Evolutionary conservation across 2,888 invertebrate genomes (phyloP), one percentile per base, ranked within the genome.

Genomic region (Priocnemis perturbator): DNA sequence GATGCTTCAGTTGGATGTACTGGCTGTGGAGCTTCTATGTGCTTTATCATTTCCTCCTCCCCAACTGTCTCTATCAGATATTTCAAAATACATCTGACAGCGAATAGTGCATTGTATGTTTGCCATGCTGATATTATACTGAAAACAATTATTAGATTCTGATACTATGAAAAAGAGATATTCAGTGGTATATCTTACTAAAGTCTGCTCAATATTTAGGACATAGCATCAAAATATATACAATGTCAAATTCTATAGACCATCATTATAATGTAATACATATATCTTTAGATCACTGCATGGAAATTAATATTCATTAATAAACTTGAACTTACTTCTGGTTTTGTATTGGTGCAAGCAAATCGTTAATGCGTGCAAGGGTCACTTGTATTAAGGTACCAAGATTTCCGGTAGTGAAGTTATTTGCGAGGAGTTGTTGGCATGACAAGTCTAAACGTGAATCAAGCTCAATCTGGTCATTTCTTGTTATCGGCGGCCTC

Each of bases 81-180:
- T 88, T 98, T 98, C 69, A 94, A 90, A 74, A 95, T 93, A 76
- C 92, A 95, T 83, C 98, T 92, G 68, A 98, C 93, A 26, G 98
- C 95, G 85, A 98, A 97, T 58, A 99, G 89, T 0, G 97, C 95
- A 90, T 99, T 99, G 89, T 95, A 97, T 0, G 97, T 95, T 89
- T 98, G 98, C 97, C 98, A 98, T 61, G 96, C 95, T 81, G 97
- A 93, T 82, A 94, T 91, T 78, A 93, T 92, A 83, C 94, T 94
- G 86, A 66, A 91, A 91, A 77, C 67, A 82, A 52, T 57, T 0
- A 21, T 37, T 37, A 11, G 37, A 37, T 37, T 5, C 26, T 26
- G 26, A 26, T 26, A 67, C 20, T 21, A 23, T 45, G 23, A 64
- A 47, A 7, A 26, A 7, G 15, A 20, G 30, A 37, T 7, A 37